Conservation (phyloP, 2,113 vertebrate species). For the Chaetops frenatus region DNA sequence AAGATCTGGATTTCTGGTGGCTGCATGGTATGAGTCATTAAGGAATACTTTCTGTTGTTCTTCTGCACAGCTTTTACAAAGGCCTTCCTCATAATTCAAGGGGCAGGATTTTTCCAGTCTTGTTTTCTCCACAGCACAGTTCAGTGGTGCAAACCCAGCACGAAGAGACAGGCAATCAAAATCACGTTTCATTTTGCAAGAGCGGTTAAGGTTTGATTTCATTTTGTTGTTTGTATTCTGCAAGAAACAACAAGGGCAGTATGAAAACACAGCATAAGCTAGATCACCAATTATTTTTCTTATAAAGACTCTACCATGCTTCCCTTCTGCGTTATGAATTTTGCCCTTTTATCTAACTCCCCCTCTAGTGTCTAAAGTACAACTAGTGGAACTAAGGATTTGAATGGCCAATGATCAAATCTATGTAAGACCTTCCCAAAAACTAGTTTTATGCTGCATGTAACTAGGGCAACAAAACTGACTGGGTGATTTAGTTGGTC, state of each 20-base stretch:
- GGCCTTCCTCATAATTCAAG: conserved; percentile 7
- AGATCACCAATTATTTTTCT: neutral
- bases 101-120: conserved; percentile 27
- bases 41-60: conserved; percentile 21
- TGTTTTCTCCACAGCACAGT: conserved; percentile 18
- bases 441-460: neutral
- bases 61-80: conserved; percentile 56
- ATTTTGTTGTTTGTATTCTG: conserved; percentile 46
- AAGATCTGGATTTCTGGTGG: neutral
- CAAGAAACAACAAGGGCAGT: neutral
- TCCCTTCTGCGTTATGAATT: neutral
- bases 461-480: neutral
- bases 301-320: neutral
- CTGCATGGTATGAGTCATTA: neutral
- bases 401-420: neutral
- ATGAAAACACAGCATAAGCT: neutral
- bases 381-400: neutral
- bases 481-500: neutral
- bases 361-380: neutral
- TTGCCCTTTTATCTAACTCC: neutral
- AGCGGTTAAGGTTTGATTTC: neutral
- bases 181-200: conserved; percentile 67
- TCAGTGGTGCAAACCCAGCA: conserved; percentile 26
- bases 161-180: conserved; percentile 12
- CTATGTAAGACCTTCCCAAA: neutral